These are phyloP conservation scores for Lagopus muta DNA, from an alignment of 2,113 vertebrate genomes.

Conservation along the genomic window DNA sequence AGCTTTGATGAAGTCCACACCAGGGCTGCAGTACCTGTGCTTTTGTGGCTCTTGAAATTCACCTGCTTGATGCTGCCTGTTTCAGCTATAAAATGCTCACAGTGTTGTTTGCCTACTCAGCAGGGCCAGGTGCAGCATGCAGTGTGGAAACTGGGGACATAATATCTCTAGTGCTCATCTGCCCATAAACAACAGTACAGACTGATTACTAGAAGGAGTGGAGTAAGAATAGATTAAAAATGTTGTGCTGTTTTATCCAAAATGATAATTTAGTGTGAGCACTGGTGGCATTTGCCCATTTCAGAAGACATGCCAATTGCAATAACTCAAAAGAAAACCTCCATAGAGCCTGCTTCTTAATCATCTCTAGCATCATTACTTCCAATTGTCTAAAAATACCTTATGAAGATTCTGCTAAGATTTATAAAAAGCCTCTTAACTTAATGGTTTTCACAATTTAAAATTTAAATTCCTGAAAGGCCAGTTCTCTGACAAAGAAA, in stretches of 20 bases:
- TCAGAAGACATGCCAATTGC: background rate
- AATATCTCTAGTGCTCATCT: background rate
- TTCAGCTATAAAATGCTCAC: background rate
- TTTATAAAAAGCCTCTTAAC: background rate
- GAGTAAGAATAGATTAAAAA: background rate
- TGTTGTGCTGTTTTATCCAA: background rate
- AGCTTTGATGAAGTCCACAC: background rate
- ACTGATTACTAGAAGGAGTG: background rate
- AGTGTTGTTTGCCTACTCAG: background rate
- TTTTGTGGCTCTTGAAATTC: background rate
- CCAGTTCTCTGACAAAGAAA: background rate
- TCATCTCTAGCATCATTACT: background rate
- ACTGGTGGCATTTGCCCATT: background rate
- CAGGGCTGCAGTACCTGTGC: background rate
- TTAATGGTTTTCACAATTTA: background rate
- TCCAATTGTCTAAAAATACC: background rate
- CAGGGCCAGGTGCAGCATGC: too few species aligned
- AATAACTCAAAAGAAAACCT: background rate
- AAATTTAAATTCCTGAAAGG: background rate
- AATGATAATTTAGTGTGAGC: background rate
- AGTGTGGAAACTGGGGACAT: background rate
- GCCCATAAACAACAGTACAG: background rate
- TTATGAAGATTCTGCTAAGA: background rate
- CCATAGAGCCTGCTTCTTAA: background rate
- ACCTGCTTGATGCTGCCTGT: background rate